A percentile compares a stretch with the other conserved stretches of the same genome.
These are phyloP conservation scores for Podarcis raffonei DNA, from an alignment of 2,113 vertebrate species.

Conservation along the genomic window DNA sequence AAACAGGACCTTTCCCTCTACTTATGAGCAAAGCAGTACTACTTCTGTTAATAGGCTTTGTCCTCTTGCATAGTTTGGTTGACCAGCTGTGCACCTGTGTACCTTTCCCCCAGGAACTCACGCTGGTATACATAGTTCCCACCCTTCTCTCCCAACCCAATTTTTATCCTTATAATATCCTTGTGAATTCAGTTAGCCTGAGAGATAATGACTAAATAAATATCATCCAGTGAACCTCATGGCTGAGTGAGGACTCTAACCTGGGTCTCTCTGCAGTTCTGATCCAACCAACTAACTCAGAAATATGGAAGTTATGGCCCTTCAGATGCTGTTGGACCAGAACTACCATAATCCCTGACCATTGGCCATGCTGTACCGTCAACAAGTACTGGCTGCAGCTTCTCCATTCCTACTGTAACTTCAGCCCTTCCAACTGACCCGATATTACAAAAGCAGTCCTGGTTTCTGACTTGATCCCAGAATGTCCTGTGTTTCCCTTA, in stretches of 20 bases:
- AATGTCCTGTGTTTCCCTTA: no score
- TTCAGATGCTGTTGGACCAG: no score
- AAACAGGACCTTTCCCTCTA: neutral
- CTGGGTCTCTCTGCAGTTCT: neutral
- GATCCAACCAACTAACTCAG: neutral
- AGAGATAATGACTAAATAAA: neutral
- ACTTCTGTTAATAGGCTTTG: neutral
- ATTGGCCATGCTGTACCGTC: no score
- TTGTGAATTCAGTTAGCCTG: neutral
- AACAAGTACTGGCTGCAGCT: no score
- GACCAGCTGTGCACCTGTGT: neutral
- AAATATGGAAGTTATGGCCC: no score
- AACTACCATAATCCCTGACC: no score
- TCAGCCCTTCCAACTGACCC: no score
- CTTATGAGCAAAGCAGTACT: neutral
- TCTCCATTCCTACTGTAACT: no score
- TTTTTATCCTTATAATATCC: neutral
- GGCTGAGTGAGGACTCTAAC: neutral
- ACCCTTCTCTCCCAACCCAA: no score
- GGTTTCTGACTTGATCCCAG: no score
- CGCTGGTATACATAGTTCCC: neutral
- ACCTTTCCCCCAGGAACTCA: neutral
- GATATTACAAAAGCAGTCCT: no score
- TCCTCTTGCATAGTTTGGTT: neutral
- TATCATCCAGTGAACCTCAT: neutral